A percentile compares a stretch with the other conserved stretches of the same genome.
These are phyloP conservation scores for Tetropium fuscum DNA, from an alignment of 2,888 invertebrate species.

Conservation along the genomic window DNA sequence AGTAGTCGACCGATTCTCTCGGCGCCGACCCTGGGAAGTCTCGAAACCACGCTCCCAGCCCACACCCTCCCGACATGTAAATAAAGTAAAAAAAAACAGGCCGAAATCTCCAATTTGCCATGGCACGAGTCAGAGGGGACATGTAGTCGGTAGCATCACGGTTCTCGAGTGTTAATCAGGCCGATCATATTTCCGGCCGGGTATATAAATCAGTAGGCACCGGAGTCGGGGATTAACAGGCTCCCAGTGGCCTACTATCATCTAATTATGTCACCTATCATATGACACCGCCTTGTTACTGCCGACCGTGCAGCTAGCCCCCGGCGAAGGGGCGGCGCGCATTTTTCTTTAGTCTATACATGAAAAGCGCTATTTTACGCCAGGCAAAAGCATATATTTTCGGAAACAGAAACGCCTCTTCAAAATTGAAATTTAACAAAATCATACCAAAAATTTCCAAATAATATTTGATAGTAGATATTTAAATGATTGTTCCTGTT, in stretches of 20 bases:
- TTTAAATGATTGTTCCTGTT: background rate
- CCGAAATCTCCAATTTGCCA: conserved; percentile 18
- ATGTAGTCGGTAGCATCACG: conserved; percentile 23
- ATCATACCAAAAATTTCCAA: too few relatives aligned
- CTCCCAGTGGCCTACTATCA: conserved; percentile 66
- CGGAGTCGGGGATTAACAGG: conserved; percentile 64
- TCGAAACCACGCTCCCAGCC: background rate
- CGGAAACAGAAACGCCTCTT: too few relatives aligned
- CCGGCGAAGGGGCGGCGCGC: background rate
- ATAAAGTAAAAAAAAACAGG: conserved; percentile 21
- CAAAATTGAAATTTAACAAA: too few relatives aligned
- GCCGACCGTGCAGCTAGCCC: conserved; percentile 6
- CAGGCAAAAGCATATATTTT: too few relatives aligned
- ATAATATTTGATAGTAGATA: too few relatives aligned
- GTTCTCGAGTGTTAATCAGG: conserved; percentile 57
- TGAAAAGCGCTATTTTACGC: too few relatives aligned
- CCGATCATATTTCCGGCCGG: conserved; percentile 59
- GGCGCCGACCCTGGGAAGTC: background rate
- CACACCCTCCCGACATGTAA: background rate
- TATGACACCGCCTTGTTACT: conserved; percentile 56
- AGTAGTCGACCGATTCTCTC: too few relatives aligned
- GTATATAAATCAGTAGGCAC: conserved; percentile 64
- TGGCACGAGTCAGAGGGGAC: conserved; percentile 17
- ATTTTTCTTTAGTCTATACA: conserved; percentile 3
- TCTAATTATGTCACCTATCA: conserved; percentile 66